phyloP scores from a whole-genome alignment of 2,888 invertebrate genomes.

The Drosophila bunnanda region DNA sequence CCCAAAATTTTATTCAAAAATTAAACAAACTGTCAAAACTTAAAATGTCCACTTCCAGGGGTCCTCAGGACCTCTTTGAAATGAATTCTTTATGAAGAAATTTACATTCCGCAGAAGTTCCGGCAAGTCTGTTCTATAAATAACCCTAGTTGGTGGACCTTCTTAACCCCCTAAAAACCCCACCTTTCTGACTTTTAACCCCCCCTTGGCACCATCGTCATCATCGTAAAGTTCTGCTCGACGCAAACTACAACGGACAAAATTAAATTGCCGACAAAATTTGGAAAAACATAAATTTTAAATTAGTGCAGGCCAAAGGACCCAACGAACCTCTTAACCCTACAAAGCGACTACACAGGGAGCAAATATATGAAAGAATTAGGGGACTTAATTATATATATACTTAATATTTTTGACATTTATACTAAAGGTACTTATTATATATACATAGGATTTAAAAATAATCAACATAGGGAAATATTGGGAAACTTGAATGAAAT shows the following conservation, averaged over 20 bases:
- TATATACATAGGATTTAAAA: no score
- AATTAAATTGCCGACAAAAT: conserved; percentile 56
- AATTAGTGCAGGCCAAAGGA: conserved; percentile 56
- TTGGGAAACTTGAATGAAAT: no score
- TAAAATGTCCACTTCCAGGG: conserved; percentile 4
- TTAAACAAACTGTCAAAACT: conserved; percentile 2
- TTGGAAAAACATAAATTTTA: conserved; percentile 71
- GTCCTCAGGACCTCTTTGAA: conserved; percentile 14
- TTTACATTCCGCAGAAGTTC: conserved; percentile 38
- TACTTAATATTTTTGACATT: no score
- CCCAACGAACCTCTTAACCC: conserved; percentile 26
- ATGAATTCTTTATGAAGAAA: conserved; percentile 44
- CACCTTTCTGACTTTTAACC: background rate
- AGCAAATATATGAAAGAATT: background rate
- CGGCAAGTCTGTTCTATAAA: conserved; percentile 31
- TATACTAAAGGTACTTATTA: no score
- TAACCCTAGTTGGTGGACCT: conserved; percentile 9
- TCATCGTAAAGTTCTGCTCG: conserved; percentile 38
- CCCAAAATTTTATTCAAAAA: background rate
- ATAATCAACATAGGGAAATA: no score
- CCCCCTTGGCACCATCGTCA: conserved; percentile 8
- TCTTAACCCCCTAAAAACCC: background rate
- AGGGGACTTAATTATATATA: no score
- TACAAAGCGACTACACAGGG: conserved; percentile 9
- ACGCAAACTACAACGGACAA: conserved; percentile 43